Evolutionary conservation across 1,140 invertebrate genomes (phyloP), one percentile per base, ranked within the genome.

Genomic region (Nautilus pompilius): DNA sequence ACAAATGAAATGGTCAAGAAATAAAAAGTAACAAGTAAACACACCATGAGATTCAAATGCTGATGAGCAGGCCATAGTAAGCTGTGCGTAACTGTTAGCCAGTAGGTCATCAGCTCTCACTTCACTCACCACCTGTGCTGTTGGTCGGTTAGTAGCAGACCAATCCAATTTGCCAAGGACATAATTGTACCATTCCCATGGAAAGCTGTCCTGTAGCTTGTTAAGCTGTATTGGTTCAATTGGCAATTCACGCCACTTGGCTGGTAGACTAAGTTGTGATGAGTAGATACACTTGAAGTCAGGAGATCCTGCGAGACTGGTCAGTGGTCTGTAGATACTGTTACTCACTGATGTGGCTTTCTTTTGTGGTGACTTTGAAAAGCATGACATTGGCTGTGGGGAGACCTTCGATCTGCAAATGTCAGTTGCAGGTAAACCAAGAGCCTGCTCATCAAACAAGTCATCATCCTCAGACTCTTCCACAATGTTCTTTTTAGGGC

Each of bases 181-280:
- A 69, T 79, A 74, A 48, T 74, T 75, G 66, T 77, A 82, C 82
- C 82, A 83, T 45, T 80, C 75, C 10, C 60, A 65, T 0, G 80
- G 81, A 60, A 82, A 83, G 30, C 73, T 65, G 33, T 64, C 67
- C n/a, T 78, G 67, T 24, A 76, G 70, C 13, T 73, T 67, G 20
- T 76, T 73, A 28, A 83, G 53, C 41, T 77, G 74, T 8, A 78
- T 78, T 30, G 73, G 65, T 20, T 83, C 80, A 28, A 80, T 71
- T 6, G 82, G 82, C 26, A 82, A 60, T 51, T 83, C 78, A 29
- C 76, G 62, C 74, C 80, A 79, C 55, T 77, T 76, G 30, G 63
- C 56, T 8, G 80, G 73, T 46, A 78, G 61, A 61, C 80, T 80
- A 24, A 80, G 73, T 20, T 75, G 74, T 24, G 70, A 69, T 22